Conservation (phyloP, 2,113 vertebrate species). For the Pygoscelis adeliae region DNA sequence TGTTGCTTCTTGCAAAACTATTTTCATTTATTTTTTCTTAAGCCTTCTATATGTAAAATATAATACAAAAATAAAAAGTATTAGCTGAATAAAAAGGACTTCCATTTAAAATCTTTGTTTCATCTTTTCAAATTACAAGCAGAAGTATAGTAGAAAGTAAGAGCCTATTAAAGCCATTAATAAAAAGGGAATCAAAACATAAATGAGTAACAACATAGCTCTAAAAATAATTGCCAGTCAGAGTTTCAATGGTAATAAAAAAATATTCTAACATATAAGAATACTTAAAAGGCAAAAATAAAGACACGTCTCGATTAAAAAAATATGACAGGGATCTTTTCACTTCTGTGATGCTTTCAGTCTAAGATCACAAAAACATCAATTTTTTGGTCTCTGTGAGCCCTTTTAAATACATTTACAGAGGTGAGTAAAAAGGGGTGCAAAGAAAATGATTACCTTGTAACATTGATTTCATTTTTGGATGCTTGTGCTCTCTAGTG, state of each 20-base stretch:
- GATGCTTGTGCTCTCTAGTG: not conserved
- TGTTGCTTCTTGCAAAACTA: slow-evolving; percentile 33
- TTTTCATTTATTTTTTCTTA: slow-evolving; percentile 71
- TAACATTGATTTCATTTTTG: not conserved
- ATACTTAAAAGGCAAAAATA: not conserved
- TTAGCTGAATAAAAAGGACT: slow-evolving; percentile 28
- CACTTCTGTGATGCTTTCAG: not conserved
- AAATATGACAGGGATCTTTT: not conserved
- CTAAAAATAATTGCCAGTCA: slow-evolving; percentile 60
- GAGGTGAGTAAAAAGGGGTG: not conserved
- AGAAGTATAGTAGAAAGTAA: slow-evolving; percentile 48
- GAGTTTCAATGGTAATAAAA: slow-evolving; percentile 44
- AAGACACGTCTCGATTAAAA: not conserved
- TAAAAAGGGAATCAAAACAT: slow-evolving; percentile 66
- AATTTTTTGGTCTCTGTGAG: not conserved
- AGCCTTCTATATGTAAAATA: not conserved
- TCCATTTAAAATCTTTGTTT: slow-evolving; percentile 68
- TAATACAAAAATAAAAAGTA: slow-evolving; percentile 28
- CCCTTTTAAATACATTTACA: not conserved
- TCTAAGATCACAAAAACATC: not conserved
- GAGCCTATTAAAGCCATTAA: slow-evolving; percentile 59
- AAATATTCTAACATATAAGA: not conserved
- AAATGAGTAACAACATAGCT: slow-evolving; percentile 68
- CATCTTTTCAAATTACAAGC: slow-evolving; percentile 63
- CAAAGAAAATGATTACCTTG: not conserved